Conservation (phyloP, 2,888 invertebrate species). For the Agapostemon virescens region DNA sequence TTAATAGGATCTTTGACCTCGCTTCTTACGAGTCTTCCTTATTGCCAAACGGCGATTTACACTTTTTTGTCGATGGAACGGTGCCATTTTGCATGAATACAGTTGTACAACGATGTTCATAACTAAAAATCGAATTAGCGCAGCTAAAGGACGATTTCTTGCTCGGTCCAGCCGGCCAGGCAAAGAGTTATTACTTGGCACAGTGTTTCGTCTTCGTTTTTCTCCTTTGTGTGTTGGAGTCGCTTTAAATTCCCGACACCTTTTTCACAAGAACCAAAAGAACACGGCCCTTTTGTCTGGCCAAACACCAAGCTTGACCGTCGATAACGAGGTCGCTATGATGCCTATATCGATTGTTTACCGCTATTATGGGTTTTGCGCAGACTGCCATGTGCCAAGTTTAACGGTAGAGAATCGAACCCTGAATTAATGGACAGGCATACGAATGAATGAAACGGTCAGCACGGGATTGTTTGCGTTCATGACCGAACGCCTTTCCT, state of each 20-base stretch:
- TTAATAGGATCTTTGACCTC: neutral
- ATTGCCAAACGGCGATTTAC: neutral
- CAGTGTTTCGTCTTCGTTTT: slow-evolving; percentile 2
- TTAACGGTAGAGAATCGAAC: slow-evolving; percentile 53
- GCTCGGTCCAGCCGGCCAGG: neutral
- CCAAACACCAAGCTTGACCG: slow-evolving; percentile 58
- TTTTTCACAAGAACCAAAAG: slow-evolving; percentile 34
- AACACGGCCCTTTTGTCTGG: slow-evolving; percentile 48
- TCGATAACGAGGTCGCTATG: slow-evolving; percentile 64
- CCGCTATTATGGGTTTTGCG: slow-evolving; percentile 51
- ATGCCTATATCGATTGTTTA: slow-evolving; percentile 65
- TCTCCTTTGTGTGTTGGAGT: slow-evolving; percentile 25
- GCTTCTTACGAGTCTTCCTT: neutral
- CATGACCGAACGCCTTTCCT: neutral
- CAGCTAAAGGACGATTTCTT: slow-evolving; percentile 19
- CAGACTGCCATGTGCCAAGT: slow-evolving; percentile 46
- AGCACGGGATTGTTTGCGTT: slow-evolving; percentile 3
- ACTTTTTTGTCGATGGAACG: neutral
- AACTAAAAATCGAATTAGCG: slow-evolving; percentile 28
- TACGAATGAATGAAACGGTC: neutral
- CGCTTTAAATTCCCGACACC: slow-evolving; percentile 37
- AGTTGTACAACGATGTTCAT: neutral
- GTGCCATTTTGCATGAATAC: slow-evolving; percentile 7
- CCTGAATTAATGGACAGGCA: slow-evolving; percentile 6
- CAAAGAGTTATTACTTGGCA: slow-evolving; percentile 44